Evolutionary conservation across 2,113 vertebrate genomes (phyloP).

Genomic region (Glareola pratincola): DNA sequence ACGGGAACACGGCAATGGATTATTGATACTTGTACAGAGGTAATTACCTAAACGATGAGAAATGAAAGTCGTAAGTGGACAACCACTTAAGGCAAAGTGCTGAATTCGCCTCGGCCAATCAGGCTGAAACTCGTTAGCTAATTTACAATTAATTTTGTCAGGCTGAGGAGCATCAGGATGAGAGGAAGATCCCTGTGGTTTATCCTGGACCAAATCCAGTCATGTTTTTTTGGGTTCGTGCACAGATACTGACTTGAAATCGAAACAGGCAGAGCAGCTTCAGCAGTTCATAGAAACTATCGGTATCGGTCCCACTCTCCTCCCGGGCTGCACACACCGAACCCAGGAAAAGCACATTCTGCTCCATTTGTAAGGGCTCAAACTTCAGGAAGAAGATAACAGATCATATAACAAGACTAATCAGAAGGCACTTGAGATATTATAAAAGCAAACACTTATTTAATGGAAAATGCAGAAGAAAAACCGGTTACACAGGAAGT

Average conservation of each 20-base stretch:
- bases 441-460: background rate
- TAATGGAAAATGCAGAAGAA: background rate
- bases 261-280: background rate
- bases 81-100: background rate
- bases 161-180: background rate
- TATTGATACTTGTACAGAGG: fast-evolving
- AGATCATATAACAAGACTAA: background rate
- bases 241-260: background rate
- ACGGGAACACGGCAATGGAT: fast-evolving
- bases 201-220: background rate
- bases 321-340: background rate
- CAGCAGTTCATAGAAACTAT: background rate
- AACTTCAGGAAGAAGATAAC: background rate
- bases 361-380: background rate
- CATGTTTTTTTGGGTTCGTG: background rate
- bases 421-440: background rate
- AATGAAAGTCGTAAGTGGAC: fast-evolving
- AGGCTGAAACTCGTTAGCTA: background rate
- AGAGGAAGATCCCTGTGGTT: background rate
- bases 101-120: fast-evolving
- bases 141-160: background rate
- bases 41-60: fast-evolving
- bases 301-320: fast-evolving
- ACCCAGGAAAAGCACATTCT: background rate
- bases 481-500: slow-evolving; percentile 3